Base-by-base conservation (phyloP, 2,113 vertebrate species). In the Channa argus region DNA sequence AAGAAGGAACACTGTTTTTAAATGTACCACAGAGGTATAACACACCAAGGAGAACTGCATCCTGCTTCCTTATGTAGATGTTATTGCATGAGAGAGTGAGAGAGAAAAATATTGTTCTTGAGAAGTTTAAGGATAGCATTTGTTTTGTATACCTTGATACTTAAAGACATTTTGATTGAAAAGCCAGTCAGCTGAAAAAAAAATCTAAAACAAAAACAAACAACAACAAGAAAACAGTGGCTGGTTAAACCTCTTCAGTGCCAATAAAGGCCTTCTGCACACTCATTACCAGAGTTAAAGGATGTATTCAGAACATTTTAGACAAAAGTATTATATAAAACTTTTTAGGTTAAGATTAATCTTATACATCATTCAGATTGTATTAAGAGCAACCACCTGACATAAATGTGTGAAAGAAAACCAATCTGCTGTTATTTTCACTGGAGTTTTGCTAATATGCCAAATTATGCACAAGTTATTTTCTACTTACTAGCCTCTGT, bases 141-240 rank as follows among this genome's bases (percentile, higher is more conserved):
- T 86, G 66, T 91, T 92, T 93, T 91, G 58, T 92, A 89, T 76
- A 83, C 74, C 76, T 87, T 90, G 69, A 83, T 85, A 88, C 76
- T 67, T 80, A 70, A 89, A 86, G 91, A 90, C 80, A 77, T 89
- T 91, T 89, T 86, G 85, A 90, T 86, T 83, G 86, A 88, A 80
- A 78, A 73, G 71, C 84, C 77, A 66, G 77, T 78, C 83, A 78
- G 75, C 24, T 80, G 80, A 64, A 59, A 56, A 56, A 64, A 12
- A 33, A 63, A 33, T 41, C 61, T 47, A 64, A 60, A 11, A 36
- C 6, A 54, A 8, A 53, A 53, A 5, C 53, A 67, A 14, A 44
- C 2, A 54, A 73, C 24, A n/a, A 44, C 9, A 24, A 24, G 24
- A 24, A 24, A 24, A 39, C 50, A 69, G 51, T 45, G 79, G 77